Base-by-base conservation (phyloP, 2,113 vertebrate genomes). In the Talpa occidentalis region DNA sequence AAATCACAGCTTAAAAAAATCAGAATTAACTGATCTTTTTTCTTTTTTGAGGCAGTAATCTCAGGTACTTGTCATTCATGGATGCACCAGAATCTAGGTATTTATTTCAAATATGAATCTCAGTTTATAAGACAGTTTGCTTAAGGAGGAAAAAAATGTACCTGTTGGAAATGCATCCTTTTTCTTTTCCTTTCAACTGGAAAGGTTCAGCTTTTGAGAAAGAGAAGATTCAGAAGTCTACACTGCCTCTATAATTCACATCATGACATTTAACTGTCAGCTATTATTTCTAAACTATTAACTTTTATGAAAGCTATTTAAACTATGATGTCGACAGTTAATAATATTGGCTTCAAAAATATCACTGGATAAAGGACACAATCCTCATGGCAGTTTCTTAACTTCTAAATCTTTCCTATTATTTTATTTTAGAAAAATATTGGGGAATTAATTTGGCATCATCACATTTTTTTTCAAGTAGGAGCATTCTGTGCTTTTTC, bases 251-350 rank as follows among this genome's bases (percentile, higher is more conserved):
- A 0, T 94, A 94, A 96, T 56, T 91, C 80, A 95, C 49, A 59
- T 84, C 19, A 15, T 93, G 92, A 91, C 92, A 94, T 96, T 92
- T 89, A 91, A 93, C 44, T 83, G 37, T 91, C 87, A 93, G 85
- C 64, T 85, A 82, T 96, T 95, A 95, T 94, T 96, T 95, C 95
- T 95, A 72, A 94, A 84, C 87, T 93, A 79, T 88, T 97, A 91
- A 94, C 92, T 90, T 96, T 91, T 87, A 94, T 90, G 90, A 91
- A 83, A 95, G 79, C 72, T 92, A 77, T 92, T 94, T 90, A 76
- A 70, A 94, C 21, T 19, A 44, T 69, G 66, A 72, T 69, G 76
- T 91, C 4, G 1, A 40, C 84, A 66, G 52, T 44, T 96, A 93
- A 93, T 92, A 76, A 83, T 77, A 66, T 54, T 74, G 78, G 52